Evolutionary conservation across 2,113 vertebrate genomes (phyloP).

Genomic region (Coreoperca whiteheadi): DNA sequence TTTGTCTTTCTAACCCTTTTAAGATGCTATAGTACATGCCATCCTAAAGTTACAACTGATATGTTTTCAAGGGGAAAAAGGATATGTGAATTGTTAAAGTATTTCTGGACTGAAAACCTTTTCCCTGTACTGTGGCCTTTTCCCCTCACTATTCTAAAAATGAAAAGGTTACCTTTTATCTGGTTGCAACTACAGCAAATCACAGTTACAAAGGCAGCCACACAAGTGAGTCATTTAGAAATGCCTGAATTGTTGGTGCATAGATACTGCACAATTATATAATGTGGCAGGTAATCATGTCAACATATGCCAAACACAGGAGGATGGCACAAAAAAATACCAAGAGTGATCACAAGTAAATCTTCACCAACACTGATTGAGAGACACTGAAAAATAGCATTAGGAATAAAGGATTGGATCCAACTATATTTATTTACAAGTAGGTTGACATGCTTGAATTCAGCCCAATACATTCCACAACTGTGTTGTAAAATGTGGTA

Average conservation of each 20-base stretch:
- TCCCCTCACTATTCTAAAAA: neutral
- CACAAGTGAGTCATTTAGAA: constrained; percentile 24
- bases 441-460: neutral
- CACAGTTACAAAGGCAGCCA: neutral
- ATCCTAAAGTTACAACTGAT: neutral
- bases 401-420: neutral
- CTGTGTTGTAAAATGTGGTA: too few relatives aligned
- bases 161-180: neutral
- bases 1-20: neutral
- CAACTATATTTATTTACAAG: neutral
- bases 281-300: constrained; percentile 28
- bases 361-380: neutral
- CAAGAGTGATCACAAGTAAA: constrained; percentile 4
- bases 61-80: neutral
- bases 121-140: neutral
- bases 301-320: neutral
- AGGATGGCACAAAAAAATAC: neutral
- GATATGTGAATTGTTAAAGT: neutral
- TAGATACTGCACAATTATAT: constrained; percentile 19
- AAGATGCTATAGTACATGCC: neutral
- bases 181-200: neutral
- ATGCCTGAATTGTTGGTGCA: neutral
- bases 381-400: neutral
- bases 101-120: neutral
- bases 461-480: too few relatives aligned